Evolutionary conservation across 2,797 vertebrate species (phyloP).

Genomic region (Lepidocolaptes lacrymiger): DNA sequence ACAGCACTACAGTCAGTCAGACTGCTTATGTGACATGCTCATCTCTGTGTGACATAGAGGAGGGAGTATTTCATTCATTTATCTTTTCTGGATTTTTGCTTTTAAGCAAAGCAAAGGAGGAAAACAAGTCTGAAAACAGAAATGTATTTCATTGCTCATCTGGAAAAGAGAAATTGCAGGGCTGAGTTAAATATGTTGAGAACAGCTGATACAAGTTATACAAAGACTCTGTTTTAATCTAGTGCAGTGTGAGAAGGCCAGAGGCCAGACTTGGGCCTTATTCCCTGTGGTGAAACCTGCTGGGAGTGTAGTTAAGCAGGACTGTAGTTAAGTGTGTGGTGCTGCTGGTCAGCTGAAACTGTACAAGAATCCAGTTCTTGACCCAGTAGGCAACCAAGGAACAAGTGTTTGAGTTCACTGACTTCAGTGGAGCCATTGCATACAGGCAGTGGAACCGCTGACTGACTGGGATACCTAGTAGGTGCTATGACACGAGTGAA

Average conservation of each 20-base stretch:
- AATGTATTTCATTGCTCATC: neutral
- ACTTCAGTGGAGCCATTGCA: neutral
- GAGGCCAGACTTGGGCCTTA: neutral
- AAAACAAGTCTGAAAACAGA: neutral
- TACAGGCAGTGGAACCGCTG: neutral
- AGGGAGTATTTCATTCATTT: neutral
- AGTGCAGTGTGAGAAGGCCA: neutral
- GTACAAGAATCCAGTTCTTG: neutral
- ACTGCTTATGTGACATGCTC: neutral
- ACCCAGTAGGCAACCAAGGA: neutral
- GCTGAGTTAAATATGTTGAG: neutral
- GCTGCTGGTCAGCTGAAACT: neutral
- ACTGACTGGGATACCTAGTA: neutral
- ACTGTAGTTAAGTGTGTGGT: rapidly evolving
- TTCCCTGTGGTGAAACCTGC: neutral
- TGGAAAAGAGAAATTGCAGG: neutral
- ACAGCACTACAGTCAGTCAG: neutral
- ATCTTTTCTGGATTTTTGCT: neutral
- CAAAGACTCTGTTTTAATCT: neutral
- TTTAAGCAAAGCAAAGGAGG: neutral
- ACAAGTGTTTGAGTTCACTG: neutral
- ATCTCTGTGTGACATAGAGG: neutral
- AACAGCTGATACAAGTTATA: neutral
- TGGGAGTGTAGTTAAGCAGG: neutral
- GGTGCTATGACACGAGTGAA: neutral